A percentile compares a stretch with the other conserved stretches of the same genome.
Evolutionary conservation across 2,113 vertebrate genomes (phyloP).

Genomic region (Aldabrachelys gigantea): DNA sequence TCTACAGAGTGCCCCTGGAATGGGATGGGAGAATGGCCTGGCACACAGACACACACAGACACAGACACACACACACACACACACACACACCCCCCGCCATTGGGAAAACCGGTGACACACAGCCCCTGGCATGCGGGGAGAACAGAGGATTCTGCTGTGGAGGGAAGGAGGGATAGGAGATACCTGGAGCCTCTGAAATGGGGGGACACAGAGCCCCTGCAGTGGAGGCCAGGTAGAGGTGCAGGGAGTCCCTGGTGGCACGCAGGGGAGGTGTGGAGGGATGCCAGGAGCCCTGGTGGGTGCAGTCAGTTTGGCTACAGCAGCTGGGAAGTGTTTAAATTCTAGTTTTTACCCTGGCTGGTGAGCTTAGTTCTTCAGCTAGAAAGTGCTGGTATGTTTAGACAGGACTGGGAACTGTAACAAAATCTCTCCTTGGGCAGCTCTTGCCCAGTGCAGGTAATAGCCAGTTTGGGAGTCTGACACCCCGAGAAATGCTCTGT

Average conservation of each 20-base stretch:
- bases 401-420: not conserved
- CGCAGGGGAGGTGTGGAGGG: not conserved
- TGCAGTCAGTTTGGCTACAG: not conserved
- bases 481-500: not conserved
- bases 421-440: not conserved
- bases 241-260: not conserved
- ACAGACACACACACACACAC: too few species aligned
- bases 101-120: too few species aligned
- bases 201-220: too few species aligned
- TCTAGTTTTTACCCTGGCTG: not conserved
- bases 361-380: too few species aligned
- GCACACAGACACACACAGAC: too few species aligned
- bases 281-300: not conserved
- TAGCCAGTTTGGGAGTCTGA: not conserved
- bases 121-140: too few species aligned
- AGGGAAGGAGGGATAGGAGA: too few species aligned
- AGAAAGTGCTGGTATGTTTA: not conserved
- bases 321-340: not conserved
- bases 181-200: not conserved
- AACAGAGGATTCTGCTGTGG: too few species aligned
- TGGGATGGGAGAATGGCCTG: too few species aligned
- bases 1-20: too few species aligned
- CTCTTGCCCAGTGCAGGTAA: not conserved
- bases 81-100: too few species aligned
- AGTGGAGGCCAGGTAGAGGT: not conserved